Conservation (phyloP, 2,113 vertebrate genomes). For the Myanophis thanlyinensis region DNA sequence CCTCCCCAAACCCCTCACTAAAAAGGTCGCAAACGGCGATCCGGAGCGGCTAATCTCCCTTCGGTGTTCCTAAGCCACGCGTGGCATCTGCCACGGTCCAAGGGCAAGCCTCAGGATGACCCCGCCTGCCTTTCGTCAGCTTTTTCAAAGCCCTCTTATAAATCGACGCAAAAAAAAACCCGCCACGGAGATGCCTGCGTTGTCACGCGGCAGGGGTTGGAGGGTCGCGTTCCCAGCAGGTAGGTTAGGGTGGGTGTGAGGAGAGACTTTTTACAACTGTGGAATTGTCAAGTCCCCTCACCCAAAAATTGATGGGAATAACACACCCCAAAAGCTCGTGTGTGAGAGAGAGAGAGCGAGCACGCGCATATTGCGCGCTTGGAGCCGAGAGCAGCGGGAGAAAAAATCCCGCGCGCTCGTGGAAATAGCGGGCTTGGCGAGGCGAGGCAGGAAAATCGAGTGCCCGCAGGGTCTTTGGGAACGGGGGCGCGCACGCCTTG, state of each 20-base stretch:
- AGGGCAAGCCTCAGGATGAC: not conserved
- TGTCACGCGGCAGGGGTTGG: not conserved
- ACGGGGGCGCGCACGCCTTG: not conserved
- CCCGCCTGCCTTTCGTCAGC: not conserved
- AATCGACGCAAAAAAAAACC: not conserved
- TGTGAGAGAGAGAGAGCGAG: not conserved
- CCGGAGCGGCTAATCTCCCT: not conserved
- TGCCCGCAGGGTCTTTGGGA: not conserved
- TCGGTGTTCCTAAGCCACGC: not conserved
- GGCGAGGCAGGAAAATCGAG: not conserved
- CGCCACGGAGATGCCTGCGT: not conserved
- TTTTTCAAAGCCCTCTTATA: not conserved
- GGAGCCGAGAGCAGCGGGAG: not conserved
- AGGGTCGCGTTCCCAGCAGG: conserved; percentile 30
- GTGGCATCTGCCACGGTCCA: not conserved
- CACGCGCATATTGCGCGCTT: not conserved
- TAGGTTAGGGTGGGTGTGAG: conserved; percentile 26
- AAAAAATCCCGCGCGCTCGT: not conserved
- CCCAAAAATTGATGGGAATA: no score
- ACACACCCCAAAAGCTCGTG: no score
- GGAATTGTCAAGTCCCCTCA: no score
- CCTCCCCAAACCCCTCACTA: not conserved
- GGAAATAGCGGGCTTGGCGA: not conserved
- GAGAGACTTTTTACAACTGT: not conserved
- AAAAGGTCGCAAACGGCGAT: not conserved